Base-by-base conservation (phyloP, 2,797 vertebrate genomes). In the Chelidonichthys spinosus region DNA sequence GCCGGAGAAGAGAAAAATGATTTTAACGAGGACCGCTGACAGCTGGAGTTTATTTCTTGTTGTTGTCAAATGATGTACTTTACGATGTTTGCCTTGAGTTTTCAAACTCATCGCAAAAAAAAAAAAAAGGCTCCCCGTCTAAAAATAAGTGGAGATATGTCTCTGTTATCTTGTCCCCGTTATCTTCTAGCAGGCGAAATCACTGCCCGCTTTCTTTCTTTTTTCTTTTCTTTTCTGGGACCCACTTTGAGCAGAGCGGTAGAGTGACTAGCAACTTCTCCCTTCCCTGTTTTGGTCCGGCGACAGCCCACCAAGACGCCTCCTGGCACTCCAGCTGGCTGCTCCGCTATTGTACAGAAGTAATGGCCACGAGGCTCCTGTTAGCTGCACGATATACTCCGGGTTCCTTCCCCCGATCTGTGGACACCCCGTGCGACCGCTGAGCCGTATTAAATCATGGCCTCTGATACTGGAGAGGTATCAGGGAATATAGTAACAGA, bases 241-340 rank as follows among this genome's bases (percentile, higher is more conserved):
- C 1, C 17, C 39, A 14, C 60, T 70, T 76, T 64, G 3, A 60
- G 60, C 59, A 43, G 3, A 82, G 53, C n/a, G 60, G n/a, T 67
- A 60, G 74, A 78, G 61, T 72, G 52, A 35, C 75, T 36, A 42
- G 35, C 60, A 67, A 70, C 76, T 81, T 36, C 36, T 69, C 54
- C 75, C 14, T 53, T 70, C 58, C 62, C 33, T 67, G 79, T 86
- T 87, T 85, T 82, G 87, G 85, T 86, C 75, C 61, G 72, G 60
- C 44, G 49, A 73, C 71, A 64, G 80, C 77, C 72, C 81, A 82
- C 83, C 82, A 76, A 66, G 80, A 85, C 42, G 35, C 86, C 89
- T 89, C 85, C 78, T 85, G 83, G 85, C 82, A 43, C 81, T 85
- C 88, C 86, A 87, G 87, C 89, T 89, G 90, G 85, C 83, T 79